Percentiles rank a stretch among this genome's conserved stretches.
Conservation (phyloP, 2,113 vertebrate species). For the Sterrhoptilus dennistouni region DNA sequence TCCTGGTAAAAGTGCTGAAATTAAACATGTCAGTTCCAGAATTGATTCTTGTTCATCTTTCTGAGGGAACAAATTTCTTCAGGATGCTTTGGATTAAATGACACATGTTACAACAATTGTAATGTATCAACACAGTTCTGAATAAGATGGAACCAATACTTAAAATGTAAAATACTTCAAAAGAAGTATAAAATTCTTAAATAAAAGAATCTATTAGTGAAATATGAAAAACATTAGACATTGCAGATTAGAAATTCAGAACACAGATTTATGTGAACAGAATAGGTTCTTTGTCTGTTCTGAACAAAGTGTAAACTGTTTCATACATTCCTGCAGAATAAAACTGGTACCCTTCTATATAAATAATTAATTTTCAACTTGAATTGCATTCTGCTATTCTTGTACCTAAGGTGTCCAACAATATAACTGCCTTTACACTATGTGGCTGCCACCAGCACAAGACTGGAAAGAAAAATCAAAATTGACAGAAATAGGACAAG, state of each 20-base stretch:
- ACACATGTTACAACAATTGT: not conserved
- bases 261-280: not conserved
- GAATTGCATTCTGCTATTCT: slow-evolving; percentile 38
- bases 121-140: not conserved
- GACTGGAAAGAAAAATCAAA: slow-evolving; percentile 64
- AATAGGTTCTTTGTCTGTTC: not conserved
- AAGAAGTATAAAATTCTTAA: not conserved
- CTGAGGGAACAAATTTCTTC: not conserved
- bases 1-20: not conserved
- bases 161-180: not conserved
- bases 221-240: not conserved
- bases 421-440: slow-evolving; percentile 38
- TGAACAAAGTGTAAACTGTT: not conserved
- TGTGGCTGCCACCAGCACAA: slow-evolving; percentile 53
- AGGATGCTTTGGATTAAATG: not conserved
- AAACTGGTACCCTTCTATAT: not conserved
- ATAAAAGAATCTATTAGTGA: not conserved
- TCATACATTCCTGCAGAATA: not conserved
- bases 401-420: slow-evolving; percentile 39
- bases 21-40: not conserved
- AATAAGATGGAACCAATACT: not conserved
- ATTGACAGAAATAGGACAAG: slow-evolving; percentile 74
- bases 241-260: not conserved
- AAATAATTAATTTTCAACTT: slow-evolving; percentile 44
- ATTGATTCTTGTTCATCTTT: not conserved